Conservation (phyloP, 2,797 vertebrate species). For the Pseudomugil tenellus region DNA sequence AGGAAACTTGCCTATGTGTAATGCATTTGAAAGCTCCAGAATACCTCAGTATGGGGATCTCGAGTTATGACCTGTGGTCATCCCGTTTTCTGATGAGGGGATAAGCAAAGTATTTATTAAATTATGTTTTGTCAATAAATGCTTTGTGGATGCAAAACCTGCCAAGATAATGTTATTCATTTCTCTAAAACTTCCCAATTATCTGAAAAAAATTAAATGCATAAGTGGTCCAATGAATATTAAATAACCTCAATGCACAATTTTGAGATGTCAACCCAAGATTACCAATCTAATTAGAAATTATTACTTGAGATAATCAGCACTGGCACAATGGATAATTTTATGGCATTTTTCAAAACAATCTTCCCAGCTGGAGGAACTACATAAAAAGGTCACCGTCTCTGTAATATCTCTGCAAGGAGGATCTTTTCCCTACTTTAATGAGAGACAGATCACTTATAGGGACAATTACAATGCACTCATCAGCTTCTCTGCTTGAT, state of each 20-base stretch:
- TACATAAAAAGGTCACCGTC: slow-evolving; percentile 49
- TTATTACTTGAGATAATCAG: slow-evolving; percentile 33
- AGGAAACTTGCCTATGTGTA: background rate
- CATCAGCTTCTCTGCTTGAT: slow-evolving; percentile 47
- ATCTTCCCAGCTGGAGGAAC: slow-evolving; percentile 19
- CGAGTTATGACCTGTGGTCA: background rate
- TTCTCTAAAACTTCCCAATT: background rate
- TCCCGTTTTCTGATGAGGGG: background rate
- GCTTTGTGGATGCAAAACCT: background rate
- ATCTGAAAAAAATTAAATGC: background rate
- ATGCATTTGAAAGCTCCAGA: background rate
- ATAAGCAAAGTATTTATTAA: background rate
- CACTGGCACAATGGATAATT: slow-evolving; percentile 22
- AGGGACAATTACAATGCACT: slow-evolving; percentile 40
- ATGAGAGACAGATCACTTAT: slow-evolving; percentile 47
- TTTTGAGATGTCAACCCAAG: slow-evolving; percentile 13
- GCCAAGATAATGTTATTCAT: background rate
- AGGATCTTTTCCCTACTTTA: slow-evolving; percentile 21
- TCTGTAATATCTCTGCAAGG: slow-evolving; percentile 24
- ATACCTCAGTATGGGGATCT: background rate
- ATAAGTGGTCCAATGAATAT: background rate
- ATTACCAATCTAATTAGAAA: slow-evolving; percentile 29
- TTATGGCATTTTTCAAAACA: slow-evolving; percentile 9
- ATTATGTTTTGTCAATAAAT: background rate
- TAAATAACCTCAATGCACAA: slow-evolving; percentile 6